Evolutionary conservation across 2,888 invertebrate species (phyloP), one percentile per base, ranked within the genome.

Genomic region (Serrognathus titanus): DNA sequence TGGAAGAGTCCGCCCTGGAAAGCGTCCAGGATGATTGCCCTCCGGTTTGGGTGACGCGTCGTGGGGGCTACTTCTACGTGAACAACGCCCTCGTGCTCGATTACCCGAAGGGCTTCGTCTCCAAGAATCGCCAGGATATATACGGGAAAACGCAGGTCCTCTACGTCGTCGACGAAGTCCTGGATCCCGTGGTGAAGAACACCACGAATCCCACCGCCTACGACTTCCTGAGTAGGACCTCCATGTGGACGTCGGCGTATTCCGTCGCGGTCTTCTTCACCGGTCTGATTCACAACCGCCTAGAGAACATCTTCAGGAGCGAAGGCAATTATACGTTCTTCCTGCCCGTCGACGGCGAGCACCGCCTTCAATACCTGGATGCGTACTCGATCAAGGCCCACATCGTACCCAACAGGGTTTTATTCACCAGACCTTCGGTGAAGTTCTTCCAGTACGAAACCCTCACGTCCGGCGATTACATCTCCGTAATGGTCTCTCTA

Each of bases 251-350:
- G n/a, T 48, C 52, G 6, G 48, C 54, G 2, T 59, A 58, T 57
- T 51, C 55, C 11, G 53, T 55, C 38, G 57, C 56, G 36, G 58
- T 55, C 31, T 63, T 62, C 53, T 51, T 59, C 47, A 49, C 51
- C 6, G 57, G 57, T 20, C 53, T 63, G 0, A 48, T 83, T 64
- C 79, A 85, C 63, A 83, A 85, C 65, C 81, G 85, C 64, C 89
- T 89, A 74, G 84, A 85, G 68, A 82, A 85, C 53, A 82, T 89
- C 37, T 92, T 88, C 74, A 85, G 84, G 67, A 83, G 85, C 41
- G 85, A 86, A 55, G 90, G 90, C 46, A 82, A 85, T 57, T 87
- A 88, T 75, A 95, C 95, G 6, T 95, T 90, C 78, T 90, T 95
- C 72, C 87, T 95, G 64, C 94, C 94, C 3, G 86, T 93, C 35